Evolutionary conservation across 2,888 invertebrate species (phyloP).

Genomic region (Dicyrtomina minuta): DNA sequence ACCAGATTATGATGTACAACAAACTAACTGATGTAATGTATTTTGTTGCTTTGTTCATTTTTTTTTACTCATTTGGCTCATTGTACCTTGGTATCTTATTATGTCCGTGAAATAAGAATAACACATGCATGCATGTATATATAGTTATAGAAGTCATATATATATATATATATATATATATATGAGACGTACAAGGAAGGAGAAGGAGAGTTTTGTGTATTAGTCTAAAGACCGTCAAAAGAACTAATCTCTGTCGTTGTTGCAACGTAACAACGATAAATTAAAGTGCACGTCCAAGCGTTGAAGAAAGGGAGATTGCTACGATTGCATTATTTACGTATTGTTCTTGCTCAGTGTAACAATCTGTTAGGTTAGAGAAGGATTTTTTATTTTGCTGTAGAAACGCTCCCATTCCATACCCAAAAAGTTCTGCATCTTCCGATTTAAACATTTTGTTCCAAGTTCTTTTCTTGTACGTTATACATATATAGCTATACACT

Average conservation of each 20-base stretch:
- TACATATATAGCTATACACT: too few relatives aligned
- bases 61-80: too few relatives aligned
- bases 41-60: too few relatives aligned
- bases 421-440: neutral
- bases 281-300: constrained; percentile 2
- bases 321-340: constrained; percentile 2
- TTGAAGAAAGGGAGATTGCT: constrained; percentile 3
- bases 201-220: constrained; percentile 1
- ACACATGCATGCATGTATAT: too few relatives aligned
- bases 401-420: constrained; percentile 2
- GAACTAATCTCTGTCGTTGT: constrained; percentile 6
- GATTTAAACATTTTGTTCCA: neutral
- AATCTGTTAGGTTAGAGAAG: constrained; percentile 15
- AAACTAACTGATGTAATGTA: too few relatives aligned
- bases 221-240: neutral
- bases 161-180: too few relatives aligned
- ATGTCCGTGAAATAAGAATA: too few relatives aligned
- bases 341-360: constrained; percentile 19
- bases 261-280: constrained; percentile 9
- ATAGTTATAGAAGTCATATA: too few relatives aligned
- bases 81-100: too few relatives aligned
- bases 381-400: neutral
- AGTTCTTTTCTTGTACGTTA: too few relatives aligned
- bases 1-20: too few relatives aligned
- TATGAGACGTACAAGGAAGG: neutral